phyloP scores from a whole-genome alignment of 2,113 vertebrate genomes.

The Macquaria australasica region DNA sequence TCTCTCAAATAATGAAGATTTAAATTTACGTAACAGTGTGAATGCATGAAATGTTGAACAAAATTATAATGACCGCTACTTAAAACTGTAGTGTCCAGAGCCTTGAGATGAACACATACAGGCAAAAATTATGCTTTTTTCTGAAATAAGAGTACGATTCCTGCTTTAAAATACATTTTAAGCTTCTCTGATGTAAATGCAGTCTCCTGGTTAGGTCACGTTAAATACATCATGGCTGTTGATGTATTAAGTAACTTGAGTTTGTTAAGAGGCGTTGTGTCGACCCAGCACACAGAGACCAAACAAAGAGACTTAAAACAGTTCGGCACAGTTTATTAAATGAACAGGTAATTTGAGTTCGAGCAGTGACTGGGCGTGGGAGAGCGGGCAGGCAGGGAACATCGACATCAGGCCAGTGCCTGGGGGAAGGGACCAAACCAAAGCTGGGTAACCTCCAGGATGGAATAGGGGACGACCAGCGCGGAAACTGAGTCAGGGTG shows the following conservation, averaged over 20 bases:
- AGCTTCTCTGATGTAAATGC: background rate
- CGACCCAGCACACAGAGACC: too few relatives aligned
- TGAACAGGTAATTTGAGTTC: too few relatives aligned
- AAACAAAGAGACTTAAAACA: too few relatives aligned
- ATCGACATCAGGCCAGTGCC: too few relatives aligned
- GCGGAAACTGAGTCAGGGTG: too few relatives aligned
- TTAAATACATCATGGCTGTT: background rate
- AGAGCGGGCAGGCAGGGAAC: too few relatives aligned
- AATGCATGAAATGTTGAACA: constrained; percentile 34
- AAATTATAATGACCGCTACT: background rate
- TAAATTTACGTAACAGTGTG: background rate
- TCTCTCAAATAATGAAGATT: constrained; percentile 33
- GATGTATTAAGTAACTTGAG: background rate
- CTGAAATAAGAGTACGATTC: background rate
- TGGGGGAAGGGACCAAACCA: too few relatives aligned
- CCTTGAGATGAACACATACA: background rate
- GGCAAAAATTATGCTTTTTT: background rate
- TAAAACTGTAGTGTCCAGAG: background rate
- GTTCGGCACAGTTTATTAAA: too few relatives aligned
- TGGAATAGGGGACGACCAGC: too few relatives aligned
- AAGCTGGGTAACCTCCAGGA: too few relatives aligned
- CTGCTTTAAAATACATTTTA: background rate
- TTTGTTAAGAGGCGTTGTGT: too few relatives aligned
- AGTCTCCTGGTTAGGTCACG: background rate
- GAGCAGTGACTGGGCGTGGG: too few relatives aligned